Percentiles rank a stretch among this genome's conserved stretches.
These are phyloP conservation scores for Anastrepha obliqua DNA, from an alignment of 1,140 invertebrate species.

Conservation along the genomic window DNA sequence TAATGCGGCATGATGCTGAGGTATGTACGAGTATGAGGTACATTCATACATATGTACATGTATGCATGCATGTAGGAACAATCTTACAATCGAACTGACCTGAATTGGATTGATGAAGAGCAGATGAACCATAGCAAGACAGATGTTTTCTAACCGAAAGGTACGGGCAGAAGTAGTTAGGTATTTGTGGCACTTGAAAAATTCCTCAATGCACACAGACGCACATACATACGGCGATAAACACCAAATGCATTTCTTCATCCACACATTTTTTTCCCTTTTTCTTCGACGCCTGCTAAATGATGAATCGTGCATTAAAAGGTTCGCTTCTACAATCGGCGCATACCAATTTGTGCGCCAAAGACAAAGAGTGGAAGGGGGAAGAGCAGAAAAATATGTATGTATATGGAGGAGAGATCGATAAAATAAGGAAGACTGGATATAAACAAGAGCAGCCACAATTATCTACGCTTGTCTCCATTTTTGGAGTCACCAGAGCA, in stretches of 20 bases:
- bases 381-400: background rate
- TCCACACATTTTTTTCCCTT: background rate
- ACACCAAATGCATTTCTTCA: constrained; percentile 5
- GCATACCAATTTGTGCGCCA: constrained; percentile 16
- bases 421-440: background rate
- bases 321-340: background rate
- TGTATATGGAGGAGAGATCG: background rate
- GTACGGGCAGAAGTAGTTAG: background rate
- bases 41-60: background rate
- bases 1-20: constrained; percentile 13
- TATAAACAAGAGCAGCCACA: constrained; percentile 32
- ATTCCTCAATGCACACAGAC: background rate
- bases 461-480: constrained; percentile 51
- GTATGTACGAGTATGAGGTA: background rate
- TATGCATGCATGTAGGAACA: background rate
- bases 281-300: background rate
- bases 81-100: background rate
- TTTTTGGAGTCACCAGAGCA: constrained; percentile 41
- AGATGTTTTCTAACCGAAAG: constrained; percentile 39
- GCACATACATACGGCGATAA: background rate
- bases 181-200: constrained; percentile 15
- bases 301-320: background rate
- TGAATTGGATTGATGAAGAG: constrained; percentile 8
- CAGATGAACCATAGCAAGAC: background rate
- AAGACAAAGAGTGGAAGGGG: background rate